A percentile compares a stretch with the other conserved stretches of the same genome.
These are phyloP conservation scores for Tipula unca DNA, from an alignment of 2,888 invertebrate genomes.

Conservation along the genomic window DNA sequence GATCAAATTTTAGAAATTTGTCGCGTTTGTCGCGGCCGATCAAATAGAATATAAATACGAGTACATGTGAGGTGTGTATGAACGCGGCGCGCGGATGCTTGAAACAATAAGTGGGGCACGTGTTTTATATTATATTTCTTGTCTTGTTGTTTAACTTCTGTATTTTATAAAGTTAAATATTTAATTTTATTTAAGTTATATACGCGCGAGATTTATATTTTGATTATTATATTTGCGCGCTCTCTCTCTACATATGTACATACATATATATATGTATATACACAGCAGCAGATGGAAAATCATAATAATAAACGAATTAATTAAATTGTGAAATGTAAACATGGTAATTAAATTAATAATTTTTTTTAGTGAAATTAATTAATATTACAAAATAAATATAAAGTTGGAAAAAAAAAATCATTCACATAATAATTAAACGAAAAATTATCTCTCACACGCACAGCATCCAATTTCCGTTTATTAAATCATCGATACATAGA, in stretches of 20 bases:
- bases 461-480: neutral
- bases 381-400: slow-evolving; percentile 3
- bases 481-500: neutral
- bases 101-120: neutral
- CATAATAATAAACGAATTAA: slow-evolving; percentile 14
- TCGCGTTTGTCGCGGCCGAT: neutral
- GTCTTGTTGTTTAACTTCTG: neutral
- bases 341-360: slow-evolving; percentile 14
- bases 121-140: neutral
- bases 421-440: slow-evolving; percentile 1
- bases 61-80: neutral
- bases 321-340: neutral
- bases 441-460: neutral
- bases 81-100: neutral
- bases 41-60: neutral
- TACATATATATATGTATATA: neutral
- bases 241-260: neutral
- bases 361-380: neutral
- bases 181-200: neutral
- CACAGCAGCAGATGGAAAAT: neutral
- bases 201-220: neutral
- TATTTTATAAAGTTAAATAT: neutral
- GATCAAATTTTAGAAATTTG: neutral
- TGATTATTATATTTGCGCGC: neutral
- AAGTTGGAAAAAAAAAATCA: neutral